phyloP scores from a whole-genome alignment of 2,113 vertebrate species.

The Spheniscus mendiculus region DNA sequence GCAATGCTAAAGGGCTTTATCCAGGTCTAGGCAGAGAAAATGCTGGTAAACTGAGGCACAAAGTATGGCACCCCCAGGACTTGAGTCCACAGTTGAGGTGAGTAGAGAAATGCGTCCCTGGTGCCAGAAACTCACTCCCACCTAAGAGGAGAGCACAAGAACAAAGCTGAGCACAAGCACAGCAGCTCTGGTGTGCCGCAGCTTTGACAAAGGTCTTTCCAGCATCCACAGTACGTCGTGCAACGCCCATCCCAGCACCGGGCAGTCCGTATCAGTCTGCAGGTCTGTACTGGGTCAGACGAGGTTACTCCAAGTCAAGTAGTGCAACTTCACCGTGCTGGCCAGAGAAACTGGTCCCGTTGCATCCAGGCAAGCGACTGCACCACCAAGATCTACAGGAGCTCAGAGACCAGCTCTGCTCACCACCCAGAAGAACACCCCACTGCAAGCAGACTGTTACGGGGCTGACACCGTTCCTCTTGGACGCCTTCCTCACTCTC shows the following conservation, averaged over 20 bases:
- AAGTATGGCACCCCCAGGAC: neutral
- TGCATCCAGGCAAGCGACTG: neutral
- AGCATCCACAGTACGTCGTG: neutral
- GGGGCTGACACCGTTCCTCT: neutral
- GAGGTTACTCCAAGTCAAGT: neutral
- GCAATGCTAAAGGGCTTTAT: neutral
- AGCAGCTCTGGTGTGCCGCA: neutral
- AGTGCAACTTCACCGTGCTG: neutral
- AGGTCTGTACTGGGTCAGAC: neutral
- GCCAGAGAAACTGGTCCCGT: neutral
- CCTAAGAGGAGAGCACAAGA: neutral
- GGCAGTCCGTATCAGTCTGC: neutral
- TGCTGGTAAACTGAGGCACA: neutral
- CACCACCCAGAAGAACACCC: neutral
- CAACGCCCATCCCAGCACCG: neutral
- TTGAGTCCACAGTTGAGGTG: fast-evolving
- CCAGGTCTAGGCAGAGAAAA: neutral
- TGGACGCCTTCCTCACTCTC: neutral
- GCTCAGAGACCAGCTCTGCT: neutral
- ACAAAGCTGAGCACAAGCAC: neutral
- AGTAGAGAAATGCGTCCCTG: fast-evolving
- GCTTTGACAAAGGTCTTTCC: neutral
- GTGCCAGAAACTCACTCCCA: neutral
- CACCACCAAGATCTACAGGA: neutral
- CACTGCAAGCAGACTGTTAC: neutral